Conservation (phyloP, 2,888 invertebrate species). For the Macrosoma leucophasiata region DNA sequence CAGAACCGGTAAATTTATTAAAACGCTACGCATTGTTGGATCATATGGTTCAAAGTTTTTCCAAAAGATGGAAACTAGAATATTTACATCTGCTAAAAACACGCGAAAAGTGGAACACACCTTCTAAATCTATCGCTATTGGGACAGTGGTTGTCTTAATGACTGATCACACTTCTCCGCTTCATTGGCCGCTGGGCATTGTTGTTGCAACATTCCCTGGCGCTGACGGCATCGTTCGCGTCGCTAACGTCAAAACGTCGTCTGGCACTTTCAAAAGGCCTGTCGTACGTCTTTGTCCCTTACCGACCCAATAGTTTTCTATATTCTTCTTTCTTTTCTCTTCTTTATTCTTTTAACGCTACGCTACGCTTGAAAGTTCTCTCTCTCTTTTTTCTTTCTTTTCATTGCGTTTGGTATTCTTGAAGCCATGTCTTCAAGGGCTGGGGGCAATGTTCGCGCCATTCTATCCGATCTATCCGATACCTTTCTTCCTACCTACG, state of each 20-base stretch:
- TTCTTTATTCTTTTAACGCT: no score
- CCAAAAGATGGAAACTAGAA: slow-evolving; percentile 9
- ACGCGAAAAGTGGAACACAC: slow-evolving; percentile 8
- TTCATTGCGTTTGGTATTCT: no score
- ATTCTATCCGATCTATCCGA: no score
- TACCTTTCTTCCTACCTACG: no score
- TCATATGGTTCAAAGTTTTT: slow-evolving; percentile 8
- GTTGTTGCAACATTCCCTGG: slow-evolving; percentile 4
- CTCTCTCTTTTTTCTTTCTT: no score
- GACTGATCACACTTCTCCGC: slow-evolving; percentile 1
- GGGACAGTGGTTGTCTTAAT: slow-evolving; percentile 5
- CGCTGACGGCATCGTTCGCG: slow-evolving; percentile 5
- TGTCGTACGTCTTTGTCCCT: slow-evolving; percentile 38
- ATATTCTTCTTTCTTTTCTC: no score
- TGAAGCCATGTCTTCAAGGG: no score
- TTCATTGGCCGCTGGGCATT: slow-evolving; percentile 3
- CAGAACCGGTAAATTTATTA: background rate
- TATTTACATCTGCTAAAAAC: slow-evolving; percentile 7
- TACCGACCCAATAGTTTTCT: background rate
- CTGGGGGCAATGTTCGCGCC: no score
- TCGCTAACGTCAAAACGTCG: slow-evolving; percentile 8
- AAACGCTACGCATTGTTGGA: slow-evolving; percentile 5
- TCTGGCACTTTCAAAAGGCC: slow-evolving; percentile 8
- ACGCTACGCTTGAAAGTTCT: no score
- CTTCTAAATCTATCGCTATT: slow-evolving; percentile 3